Conservation (phyloP, 2,888 invertebrate genomes). For the Agrotis segetum region DNA sequence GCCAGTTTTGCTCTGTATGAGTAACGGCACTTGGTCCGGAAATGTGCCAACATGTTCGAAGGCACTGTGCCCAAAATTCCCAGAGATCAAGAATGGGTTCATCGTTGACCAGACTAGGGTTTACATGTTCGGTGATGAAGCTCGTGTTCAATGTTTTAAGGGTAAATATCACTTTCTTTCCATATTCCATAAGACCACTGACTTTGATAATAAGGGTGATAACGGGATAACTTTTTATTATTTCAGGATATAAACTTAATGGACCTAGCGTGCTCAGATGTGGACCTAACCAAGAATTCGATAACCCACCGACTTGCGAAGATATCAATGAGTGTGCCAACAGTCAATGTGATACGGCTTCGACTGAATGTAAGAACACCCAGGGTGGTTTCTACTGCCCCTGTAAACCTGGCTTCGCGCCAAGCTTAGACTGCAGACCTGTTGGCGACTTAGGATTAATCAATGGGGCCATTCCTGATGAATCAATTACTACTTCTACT, state of each 20-base stretch:
- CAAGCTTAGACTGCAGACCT: slow-evolving; percentile 97
- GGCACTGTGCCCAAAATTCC: slow-evolving; percentile 93
- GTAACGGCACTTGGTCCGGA: slow-evolving; percentile 98
- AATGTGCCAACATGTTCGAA: slow-evolving; percentile 96
- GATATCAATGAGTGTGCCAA: slow-evolving; percentile 97
- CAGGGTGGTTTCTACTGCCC: slow-evolving; percentile 97
- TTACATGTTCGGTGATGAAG: slow-evolving; percentile 97
- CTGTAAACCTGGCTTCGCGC: slow-evolving; percentile 95
- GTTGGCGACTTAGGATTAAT: slow-evolving; percentile 97
- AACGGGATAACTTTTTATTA: neutral
- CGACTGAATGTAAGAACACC: slow-evolving; percentile 97
- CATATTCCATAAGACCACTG: neutral
- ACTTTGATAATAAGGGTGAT: neutral
- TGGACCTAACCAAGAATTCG: slow-evolving; percentile 95
- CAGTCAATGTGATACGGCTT: slow-evolving; percentile 97
- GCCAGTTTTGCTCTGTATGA: slow-evolving; percentile 98
- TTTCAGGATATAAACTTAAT: slow-evolving; percentile 95
- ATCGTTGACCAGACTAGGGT: slow-evolving; percentile 94
- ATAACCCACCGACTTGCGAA: slow-evolving; percentile 96
- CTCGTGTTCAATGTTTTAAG: slow-evolving; percentile 97
- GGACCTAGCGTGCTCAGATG: slow-evolving; percentile 96
- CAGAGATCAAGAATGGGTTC: slow-evolving; percentile 96
- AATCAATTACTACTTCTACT: slow-evolving; percentile 96
- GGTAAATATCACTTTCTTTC: slow-evolving; percentile 69
- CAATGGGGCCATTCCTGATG: slow-evolving; percentile 97